Conservation (phyloP, 2,888 invertebrate species). For the Deilephila elpenor region DNA sequence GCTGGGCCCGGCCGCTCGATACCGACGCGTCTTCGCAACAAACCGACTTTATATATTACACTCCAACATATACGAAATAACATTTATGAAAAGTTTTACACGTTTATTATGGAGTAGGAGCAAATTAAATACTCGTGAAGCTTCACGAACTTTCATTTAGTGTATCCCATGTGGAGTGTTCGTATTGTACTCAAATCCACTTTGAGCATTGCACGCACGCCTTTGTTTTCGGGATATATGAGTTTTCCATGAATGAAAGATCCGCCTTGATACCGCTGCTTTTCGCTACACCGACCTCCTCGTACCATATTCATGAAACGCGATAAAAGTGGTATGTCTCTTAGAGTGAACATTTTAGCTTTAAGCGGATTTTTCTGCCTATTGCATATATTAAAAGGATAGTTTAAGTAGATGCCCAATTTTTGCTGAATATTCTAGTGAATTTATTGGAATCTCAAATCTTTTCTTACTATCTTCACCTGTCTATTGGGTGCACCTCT, state of each 20-base stretch:
- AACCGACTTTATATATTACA: constrained; percentile 35
- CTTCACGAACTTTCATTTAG: no score
- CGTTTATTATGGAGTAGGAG: no score
- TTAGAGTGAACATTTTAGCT: constrained; percentile 24
- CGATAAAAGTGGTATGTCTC: constrained; percentile 29
- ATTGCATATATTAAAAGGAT: neutral
- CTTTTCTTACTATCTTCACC: no score
- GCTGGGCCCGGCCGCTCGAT: constrained; percentile 43
- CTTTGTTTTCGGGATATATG: constrained; percentile 15
- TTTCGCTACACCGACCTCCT: constrained; percentile 29
- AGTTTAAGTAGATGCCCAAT: neutral
- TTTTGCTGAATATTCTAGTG: neutral
- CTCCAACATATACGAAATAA: constrained; percentile 24
- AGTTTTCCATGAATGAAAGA: constrained; percentile 42
- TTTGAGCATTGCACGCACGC: neutral
- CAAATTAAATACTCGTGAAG: no score
- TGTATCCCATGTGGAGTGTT: no score
- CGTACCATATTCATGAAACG: constrained; percentile 33
- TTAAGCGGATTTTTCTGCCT: neutral
- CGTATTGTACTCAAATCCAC: neutral
- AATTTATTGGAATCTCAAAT: neutral
- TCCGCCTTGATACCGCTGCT: constrained; percentile 43
- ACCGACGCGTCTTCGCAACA: constrained; percentile 46
- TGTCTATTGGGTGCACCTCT: neutral
- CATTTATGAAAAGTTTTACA: neutral